Base-by-base conservation (phyloP, 2,797 vertebrate genomes). In the Synaphobranchus kaupii region DNA sequence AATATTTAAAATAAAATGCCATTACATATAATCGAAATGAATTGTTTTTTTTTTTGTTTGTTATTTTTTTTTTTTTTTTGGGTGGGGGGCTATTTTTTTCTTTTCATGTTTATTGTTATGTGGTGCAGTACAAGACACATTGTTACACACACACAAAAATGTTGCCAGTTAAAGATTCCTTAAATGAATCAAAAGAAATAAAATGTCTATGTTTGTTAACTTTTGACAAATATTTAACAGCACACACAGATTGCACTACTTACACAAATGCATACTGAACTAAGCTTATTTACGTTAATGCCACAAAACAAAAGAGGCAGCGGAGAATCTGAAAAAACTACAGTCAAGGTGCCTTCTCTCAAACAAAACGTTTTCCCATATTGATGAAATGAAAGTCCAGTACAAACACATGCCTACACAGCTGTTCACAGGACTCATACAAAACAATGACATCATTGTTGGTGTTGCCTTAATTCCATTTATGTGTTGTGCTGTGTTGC, bases 51-150 rank as follows among this genome's bases (percentile, higher is more conserved):
- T 25, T 83, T 73, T 87, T 25, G 83, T 73, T 87, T 88, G 89
- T 52, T 54, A 13, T 68, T 50, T 54, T n/a, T 60, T 84, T 52
- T 86, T 60, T 66, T 80, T 83, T 83, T 13, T n/a, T 66, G 71
- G 56, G 84, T 87, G 47, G 86, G 85, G 44, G 56, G 50, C 87
- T 73, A 66, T 31, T 87, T 86, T 71, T 88, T 85, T 86, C 15
- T 58, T 66, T 58, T 81, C 78, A 90, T 85, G 85, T 89, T 90
- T 90, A 91, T 91, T 92, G 89, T 91, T 90, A 90, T 84, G 86
- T 87, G 87, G 86, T 83, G 86, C 85, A 91, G 86, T 89, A 92
- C 91, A 92, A 90, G 90, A 90, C 89, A 92, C 89, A 86, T 88
- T 89, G 68, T 88, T 91, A 90, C 66, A 87, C 89, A 92, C 89